Evolutionary conservation across 1,140 invertebrate genomes (phyloP).

Genomic region (Drosophila orena): DNA sequence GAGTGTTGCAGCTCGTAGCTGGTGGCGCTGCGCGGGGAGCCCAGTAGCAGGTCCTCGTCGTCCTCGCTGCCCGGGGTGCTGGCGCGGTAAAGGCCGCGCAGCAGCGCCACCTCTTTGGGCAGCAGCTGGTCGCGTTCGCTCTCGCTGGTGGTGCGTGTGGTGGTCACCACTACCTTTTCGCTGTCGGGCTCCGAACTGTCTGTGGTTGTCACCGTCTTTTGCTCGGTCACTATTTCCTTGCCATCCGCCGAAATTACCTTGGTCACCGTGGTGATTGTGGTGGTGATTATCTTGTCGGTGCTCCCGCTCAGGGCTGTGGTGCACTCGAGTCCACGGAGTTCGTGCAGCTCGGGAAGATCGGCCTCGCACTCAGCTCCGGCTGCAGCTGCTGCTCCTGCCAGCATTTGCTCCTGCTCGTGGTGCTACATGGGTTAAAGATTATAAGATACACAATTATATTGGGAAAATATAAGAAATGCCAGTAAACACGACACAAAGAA

Average conservation of each 20-base stretch:
- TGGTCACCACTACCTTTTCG: constrained; percentile 79
- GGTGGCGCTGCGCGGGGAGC: constrained; percentile 87
- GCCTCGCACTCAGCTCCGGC: constrained; percentile 24
- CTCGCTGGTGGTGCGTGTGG: constrained; percentile 81
- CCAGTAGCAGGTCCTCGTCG: constrained; percentile 87
- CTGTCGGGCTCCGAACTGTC: constrained; percentile 80
- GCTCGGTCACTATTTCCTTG: constrained; percentile 82
- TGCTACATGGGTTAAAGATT: not conserved
- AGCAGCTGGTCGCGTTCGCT: constrained; percentile 75
- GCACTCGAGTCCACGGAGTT: constrained; percentile 75
- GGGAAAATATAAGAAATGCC: too few relatives aligned
- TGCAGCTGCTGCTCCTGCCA: constrained; percentile 1
- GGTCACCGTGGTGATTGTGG: constrained; percentile 82
- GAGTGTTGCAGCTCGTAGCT: constrained; percentile 85
- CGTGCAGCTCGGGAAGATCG: constrained; percentile 67
- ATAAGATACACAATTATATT: too few relatives aligned
- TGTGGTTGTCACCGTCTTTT: constrained; percentile 82
- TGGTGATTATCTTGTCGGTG: constrained; percentile 82
- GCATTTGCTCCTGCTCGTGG: constrained; percentile 14
- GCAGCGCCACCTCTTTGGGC: constrained; percentile 82
- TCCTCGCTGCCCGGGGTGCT: constrained; percentile 88
- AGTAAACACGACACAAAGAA: not conserved
- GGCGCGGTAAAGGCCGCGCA: constrained; percentile 86
- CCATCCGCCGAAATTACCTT: constrained; percentile 82
- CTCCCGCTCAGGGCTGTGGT: constrained; percentile 75